These are phyloP conservation scores for Chlamydotis undulata DNA, from an alignment of 2,113 vertebrate species.

Conservation along the genomic window DNA sequence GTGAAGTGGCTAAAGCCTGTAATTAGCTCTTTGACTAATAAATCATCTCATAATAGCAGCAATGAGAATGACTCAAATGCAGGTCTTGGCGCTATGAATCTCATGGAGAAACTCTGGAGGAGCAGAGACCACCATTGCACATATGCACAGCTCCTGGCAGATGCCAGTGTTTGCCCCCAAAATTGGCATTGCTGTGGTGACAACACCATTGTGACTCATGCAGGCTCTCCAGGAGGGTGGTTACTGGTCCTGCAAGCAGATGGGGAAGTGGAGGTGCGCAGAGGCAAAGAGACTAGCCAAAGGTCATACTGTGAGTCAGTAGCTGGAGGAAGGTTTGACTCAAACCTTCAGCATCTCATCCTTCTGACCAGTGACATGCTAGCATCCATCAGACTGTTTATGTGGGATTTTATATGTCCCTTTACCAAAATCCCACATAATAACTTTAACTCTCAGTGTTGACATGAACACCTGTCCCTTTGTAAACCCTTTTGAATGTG, in stretches of 20 bases:
- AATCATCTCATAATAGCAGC: neutral
- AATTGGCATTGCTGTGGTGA: rapidly evolving
- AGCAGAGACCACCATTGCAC: neutral
- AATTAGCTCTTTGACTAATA: constrained; percentile 52
- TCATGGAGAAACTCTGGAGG: neutral
- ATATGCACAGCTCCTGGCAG: neutral
- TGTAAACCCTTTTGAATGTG: neutral
- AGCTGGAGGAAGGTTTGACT: neutral
- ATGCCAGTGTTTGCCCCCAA: neutral
- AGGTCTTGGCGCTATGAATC: neutral
- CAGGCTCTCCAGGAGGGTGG: rapidly evolving
- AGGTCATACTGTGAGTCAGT: neutral
- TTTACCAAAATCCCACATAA: neutral
- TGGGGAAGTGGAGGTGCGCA: neutral
- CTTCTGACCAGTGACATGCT: neutral
- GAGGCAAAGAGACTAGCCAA: neutral
- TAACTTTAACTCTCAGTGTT: neutral
- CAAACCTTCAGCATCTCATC: neutral
- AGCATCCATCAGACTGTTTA: rapidly evolving
- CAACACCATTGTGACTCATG: rapidly evolving
- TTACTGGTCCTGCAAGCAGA: neutral
- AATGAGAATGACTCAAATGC: neutral
- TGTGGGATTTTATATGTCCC: neutral
- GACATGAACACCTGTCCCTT: neutral
- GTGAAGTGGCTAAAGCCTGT: constrained; percentile 22